Evolutionary conservation across 1,140 invertebrate species (phyloP).

Genomic region (Caenorhabditis tropicalis): DNA sequence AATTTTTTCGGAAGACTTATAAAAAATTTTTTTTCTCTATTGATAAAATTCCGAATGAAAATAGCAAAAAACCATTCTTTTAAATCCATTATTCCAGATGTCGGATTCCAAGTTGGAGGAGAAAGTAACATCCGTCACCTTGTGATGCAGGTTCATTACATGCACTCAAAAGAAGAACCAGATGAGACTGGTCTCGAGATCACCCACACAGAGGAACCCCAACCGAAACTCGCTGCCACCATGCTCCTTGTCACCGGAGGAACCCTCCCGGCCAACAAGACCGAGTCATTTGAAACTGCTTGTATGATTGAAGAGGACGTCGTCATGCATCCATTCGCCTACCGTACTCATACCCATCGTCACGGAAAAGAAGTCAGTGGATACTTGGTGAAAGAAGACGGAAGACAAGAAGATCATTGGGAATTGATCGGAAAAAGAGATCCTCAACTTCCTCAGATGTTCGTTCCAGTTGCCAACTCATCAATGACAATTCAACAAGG

Average conservation of each 20-base stretch:
- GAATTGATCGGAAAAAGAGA: slow-evolving; percentile 86
- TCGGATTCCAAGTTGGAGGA: slow-evolving; percentile 76
- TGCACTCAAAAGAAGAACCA: slow-evolving; percentile 73
- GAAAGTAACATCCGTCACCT: slow-evolving; percentile 75
- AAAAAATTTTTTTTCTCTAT: no score
- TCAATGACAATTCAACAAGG: slow-evolving; percentile 76
- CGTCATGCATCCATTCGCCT: slow-evolving; percentile 90
- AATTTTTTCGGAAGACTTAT: no score
- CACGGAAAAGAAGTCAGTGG: slow-evolving; percentile 67
- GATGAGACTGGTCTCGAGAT: slow-evolving; percentile 65
- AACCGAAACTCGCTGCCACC: slow-evolving; percentile 64
- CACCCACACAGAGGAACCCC: slow-evolving; percentile 64
- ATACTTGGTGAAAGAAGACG: slow-evolving; percentile 61
- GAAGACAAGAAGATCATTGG: slow-evolving; percentile 79
- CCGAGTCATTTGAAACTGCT: slow-evolving; percentile 86
- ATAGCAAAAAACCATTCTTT: no score
- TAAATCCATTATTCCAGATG: slow-evolving; percentile 69
- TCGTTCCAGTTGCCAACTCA: slow-evolving; percentile 83
- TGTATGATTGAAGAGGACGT: slow-evolving; percentile 84
- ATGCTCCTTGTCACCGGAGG: slow-evolving; percentile 68
- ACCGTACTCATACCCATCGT: slow-evolving; percentile 85
- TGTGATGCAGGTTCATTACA: slow-evolving; percentile 90
- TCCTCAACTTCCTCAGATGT: slow-evolving; percentile 89
- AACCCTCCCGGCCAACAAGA: slow-evolving; percentile 57
- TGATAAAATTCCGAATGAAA: no score